phyloP scores from a whole-genome alignment of 1,140 invertebrate genomes.

The Phymorhynchus buccinoides region DNA sequence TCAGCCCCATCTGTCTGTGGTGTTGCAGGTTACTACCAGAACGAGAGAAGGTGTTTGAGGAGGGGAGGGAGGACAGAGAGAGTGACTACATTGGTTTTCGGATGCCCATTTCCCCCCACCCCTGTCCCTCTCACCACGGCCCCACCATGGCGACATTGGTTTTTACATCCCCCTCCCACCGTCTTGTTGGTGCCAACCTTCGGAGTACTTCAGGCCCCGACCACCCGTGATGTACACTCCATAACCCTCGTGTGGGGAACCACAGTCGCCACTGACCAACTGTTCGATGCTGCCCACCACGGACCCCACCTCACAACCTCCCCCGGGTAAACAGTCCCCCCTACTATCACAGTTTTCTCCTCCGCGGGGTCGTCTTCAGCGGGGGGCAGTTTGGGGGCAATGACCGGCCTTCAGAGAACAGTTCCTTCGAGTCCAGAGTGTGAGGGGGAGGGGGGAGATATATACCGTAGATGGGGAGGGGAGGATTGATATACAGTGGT shows the following conservation, averaged over 20 bases:
- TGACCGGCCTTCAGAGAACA: slow-evolving; percentile 1
- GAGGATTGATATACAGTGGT: too few relatives aligned
- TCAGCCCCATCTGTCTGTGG: neutral
- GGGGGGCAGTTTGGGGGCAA: neutral
- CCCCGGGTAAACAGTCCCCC: neutral
- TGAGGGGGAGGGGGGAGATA: neutral
- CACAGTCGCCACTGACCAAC: slow-evolving; percentile 8
- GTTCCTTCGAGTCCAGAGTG: slow-evolving; percentile 26
- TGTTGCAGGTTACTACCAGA: slow-evolving; percentile 50
- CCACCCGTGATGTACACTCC: slow-evolving; percentile 9
- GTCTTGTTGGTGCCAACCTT: slow-evolving; percentile 47
- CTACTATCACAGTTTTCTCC: slow-evolving; percentile 34
- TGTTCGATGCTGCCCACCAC: neutral
- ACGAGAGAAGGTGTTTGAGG: slow-evolving; percentile 48
- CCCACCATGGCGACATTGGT: too few relatives aligned
- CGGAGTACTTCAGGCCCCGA: slow-evolving; percentile 47
- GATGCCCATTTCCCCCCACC: neutral
- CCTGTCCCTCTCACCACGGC: too few relatives aligned
- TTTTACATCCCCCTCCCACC: neutral
- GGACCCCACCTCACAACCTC: neutral
- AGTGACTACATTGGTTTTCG: slow-evolving; percentile 39
- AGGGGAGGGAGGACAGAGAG: slow-evolving; percentile 27
- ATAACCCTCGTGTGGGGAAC: slow-evolving; percentile 44
- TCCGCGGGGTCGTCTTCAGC: neutral
- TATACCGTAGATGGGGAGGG: too few relatives aligned